These are phyloP conservation scores for Alentia gelatinosa DNA, from an alignment of 2,888 invertebrate species.

Conservation along the genomic window DNA sequence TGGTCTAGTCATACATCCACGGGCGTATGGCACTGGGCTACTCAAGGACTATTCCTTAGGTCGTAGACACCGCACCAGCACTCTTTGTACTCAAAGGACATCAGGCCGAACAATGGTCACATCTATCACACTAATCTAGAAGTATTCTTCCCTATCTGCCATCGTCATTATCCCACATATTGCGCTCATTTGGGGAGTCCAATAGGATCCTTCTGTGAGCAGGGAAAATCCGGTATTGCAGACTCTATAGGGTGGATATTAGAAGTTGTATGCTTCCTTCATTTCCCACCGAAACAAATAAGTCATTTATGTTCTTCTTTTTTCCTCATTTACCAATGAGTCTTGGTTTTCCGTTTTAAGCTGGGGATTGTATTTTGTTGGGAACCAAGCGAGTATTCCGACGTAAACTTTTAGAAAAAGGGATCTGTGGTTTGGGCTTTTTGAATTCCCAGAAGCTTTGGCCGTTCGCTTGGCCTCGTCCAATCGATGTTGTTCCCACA, in stretches of 20 bases:
- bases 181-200: too few species aligned
- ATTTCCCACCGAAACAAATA: too few species aligned
- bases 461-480: not conserved
- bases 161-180: not conserved
- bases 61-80: not conserved
- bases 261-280: too few species aligned
- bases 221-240: too few species aligned
- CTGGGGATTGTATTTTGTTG: not conserved
- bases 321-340: too few species aligned
- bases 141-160: not conserved
- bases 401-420: not conserved
- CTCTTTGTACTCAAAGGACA: not conserved
- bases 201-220: too few species aligned
- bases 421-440: not conserved
- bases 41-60: slow-evolving; percentile 2
- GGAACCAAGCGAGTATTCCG: not conserved
- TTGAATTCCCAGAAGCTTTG: not conserved
- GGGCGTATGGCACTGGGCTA: not conserved
- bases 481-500: not conserved
- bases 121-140: slow-evolving; percentile 2
- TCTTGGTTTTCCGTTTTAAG: not conserved
- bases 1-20: not conserved
- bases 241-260: too few species aligned
- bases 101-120: not conserved
- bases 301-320: too few species aligned